phyloP scores from a whole-genome alignment of 1,140 invertebrate genomes.

The Bombus affinis region DNA sequence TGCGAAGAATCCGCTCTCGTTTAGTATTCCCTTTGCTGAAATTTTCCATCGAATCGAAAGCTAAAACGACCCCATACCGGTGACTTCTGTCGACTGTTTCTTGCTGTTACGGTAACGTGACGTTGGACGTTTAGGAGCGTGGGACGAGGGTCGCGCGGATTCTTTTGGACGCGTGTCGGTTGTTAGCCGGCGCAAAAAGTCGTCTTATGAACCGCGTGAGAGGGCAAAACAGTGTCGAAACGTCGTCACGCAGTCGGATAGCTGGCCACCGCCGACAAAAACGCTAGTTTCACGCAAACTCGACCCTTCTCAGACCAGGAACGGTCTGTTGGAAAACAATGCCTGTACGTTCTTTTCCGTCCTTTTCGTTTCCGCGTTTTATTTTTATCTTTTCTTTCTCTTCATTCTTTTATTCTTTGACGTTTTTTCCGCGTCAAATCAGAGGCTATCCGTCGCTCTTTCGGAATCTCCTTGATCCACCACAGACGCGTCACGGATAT shows the following conservation, averaged over 20 bases:
- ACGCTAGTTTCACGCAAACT: slow-evolving; percentile 61
- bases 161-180: slow-evolving; percentile 59
- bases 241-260: slow-evolving; percentile 44
- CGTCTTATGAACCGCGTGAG: slow-evolving; percentile 48
- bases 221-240: slow-evolving; percentile 56
- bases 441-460: not conserved
- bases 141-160: slow-evolving; percentile 50
- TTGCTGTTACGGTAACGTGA: slow-evolving; percentile 15
- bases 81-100: not conserved
- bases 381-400: not conserved
- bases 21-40: slow-evolving; percentile 1
- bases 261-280: slow-evolving; percentile 47
- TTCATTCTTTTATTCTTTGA: slow-evolving; percentile 15
- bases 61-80: not conserved
- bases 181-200: slow-evolving; percentile 57
- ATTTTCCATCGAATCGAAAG: slow-evolving; percentile 6
- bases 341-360: slow-evolving; percentile 36
- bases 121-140: slow-evolving; percentile 6
- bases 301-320: slow-evolving; percentile 62
- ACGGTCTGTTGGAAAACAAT: slow-evolving; percentile 68
- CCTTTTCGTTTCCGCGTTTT: slow-evolving; percentile 7
- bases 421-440: slow-evolving; percentile 13
- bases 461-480: not conserved
- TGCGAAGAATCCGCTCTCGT: not conserved
- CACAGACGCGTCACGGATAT: not conserved